A percentile compares a stretch with the other conserved stretches of the same genome.
Conservation (phyloP, 2,797 vertebrate genomes). For the Sarcoramphus papa region DNA sequence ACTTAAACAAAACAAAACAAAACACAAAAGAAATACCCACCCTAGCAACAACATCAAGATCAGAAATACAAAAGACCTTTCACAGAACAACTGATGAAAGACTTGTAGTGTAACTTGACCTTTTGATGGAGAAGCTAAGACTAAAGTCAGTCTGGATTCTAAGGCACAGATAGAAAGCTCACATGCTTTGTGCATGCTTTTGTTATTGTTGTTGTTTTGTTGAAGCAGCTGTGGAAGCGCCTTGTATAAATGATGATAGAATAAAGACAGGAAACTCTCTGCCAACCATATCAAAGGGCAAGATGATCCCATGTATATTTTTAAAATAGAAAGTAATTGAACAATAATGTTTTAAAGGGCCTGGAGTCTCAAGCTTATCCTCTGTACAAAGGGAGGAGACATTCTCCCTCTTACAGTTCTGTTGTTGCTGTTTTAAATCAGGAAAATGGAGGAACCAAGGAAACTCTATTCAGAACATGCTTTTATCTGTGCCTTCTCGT, state of each 20-base stretch:
- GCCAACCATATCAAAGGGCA: neutral
- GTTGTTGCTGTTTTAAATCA: neutral
- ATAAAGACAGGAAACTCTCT: neutral
- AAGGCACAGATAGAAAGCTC: neutral
- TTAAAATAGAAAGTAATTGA: neutral
- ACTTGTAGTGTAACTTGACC: neutral
- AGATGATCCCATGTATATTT: neutral
- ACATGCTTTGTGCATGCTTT: neutral
- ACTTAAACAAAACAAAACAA: neutral
- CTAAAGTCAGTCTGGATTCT: neutral
- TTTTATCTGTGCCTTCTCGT: neutral
- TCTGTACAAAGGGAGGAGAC: neutral
- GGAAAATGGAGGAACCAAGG: neutral
- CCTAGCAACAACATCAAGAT: neutral
- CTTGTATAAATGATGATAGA: neutral
- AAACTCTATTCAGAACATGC: neutral
- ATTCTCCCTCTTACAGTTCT: neutral
- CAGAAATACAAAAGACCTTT: neutral
- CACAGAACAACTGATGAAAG: constrained; percentile 1
- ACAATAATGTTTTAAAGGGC: neutral
- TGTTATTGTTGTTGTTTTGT: neutral
- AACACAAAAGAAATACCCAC: neutral
- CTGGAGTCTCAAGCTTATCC: neutral
- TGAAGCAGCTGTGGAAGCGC: neutral
- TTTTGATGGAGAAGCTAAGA: neutral